Conservation (phyloP, 2,113 vertebrate species). For the Motacilla alba region DNA sequence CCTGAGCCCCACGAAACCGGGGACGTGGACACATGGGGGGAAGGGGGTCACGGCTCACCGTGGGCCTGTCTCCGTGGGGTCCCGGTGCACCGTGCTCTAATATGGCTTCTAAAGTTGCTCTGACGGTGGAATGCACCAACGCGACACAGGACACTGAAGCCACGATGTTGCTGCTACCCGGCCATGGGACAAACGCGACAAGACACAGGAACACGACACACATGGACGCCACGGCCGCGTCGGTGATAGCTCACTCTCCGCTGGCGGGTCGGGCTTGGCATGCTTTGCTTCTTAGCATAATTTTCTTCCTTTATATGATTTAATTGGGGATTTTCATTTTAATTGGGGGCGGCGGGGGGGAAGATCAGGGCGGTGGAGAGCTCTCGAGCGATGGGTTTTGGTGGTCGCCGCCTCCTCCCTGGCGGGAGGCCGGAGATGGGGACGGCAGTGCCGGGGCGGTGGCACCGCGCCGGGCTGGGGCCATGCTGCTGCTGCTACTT, state of each 20-base stretch:
- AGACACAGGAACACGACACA: conserved; percentile 34
- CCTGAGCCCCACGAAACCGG: background rate
- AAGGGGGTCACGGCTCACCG: background rate
- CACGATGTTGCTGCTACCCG: conserved; percentile 4
- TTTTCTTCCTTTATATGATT: background rate
- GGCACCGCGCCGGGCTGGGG: background rate
- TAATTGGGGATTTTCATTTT: background rate
- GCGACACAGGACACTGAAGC: conserved; percentile 55
- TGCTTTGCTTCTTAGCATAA: conserved; percentile 37
- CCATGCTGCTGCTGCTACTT: conserved; percentile 87
- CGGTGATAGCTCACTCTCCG: background rate
- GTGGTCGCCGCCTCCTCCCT: background rate
- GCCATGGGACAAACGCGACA: background rate
- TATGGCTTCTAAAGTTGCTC: conserved; percentile 80
- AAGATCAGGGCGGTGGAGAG: background rate
- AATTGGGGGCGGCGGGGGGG: background rate
- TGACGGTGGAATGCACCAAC: conserved; percentile 27
- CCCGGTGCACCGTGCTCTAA: conserved; percentile 50
- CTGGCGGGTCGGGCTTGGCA: conserved; percentile 1
- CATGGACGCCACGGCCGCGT: background rate
- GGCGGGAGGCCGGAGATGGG: background rate
- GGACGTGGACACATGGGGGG: background rate
- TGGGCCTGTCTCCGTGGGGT: background rate
- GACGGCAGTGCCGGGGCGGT: background rate
- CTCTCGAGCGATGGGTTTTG: background rate